Base-by-base conservation (phyloP, 2,888 invertebrate species). In the Abscondita cerata region DNA sequence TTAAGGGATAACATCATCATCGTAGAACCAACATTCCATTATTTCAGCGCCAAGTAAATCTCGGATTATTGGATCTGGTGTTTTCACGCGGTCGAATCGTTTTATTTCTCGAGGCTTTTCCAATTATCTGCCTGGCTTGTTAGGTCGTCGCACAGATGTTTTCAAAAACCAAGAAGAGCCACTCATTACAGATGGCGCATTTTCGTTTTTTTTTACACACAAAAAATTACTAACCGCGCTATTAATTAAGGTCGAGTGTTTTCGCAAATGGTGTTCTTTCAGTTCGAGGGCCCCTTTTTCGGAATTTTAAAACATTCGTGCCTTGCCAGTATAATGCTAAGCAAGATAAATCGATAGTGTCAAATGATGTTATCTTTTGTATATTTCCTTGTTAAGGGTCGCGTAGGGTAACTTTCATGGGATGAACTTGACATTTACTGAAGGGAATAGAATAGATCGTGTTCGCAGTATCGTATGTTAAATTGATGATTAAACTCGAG, bases 101-200 rank as follows among this genome's bases (percentile, higher is more conserved):
- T 75, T 75, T 75, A 75, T 76, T 76, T 76, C 75, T 71, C 70
- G 72, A 68, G 75, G 76, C 75, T 77, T 77, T 76, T 77, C 76
- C 76, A 77, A 77, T 77, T 77, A 77, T 76, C 73, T 72, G 71
- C 70, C 70, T 72, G 75, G 75, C 72, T 75, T 75, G 75, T 75
- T 75, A 75, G 72, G 69, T 70, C 71, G 62, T 57, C 60, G 68
- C 62, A 65, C 69, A 68, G 68, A 68, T 70, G 69, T 62, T 67
- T 57, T 51, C 38, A 34, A 38, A n/a, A 62, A 55, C 44, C 18
- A 44, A 44, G 18, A 44, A 25, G 25, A 25, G 6, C 4, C 44
- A 11, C 44, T 36, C 9, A 44, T 52, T 63, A 59, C 59, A 59
- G 59, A 63, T 63, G 73, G 71, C 71, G 64, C 59, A 53, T 55